Conservation (phyloP, 2,113 vertebrate genomes). For the Nothobranchius kuhntae region DNA sequence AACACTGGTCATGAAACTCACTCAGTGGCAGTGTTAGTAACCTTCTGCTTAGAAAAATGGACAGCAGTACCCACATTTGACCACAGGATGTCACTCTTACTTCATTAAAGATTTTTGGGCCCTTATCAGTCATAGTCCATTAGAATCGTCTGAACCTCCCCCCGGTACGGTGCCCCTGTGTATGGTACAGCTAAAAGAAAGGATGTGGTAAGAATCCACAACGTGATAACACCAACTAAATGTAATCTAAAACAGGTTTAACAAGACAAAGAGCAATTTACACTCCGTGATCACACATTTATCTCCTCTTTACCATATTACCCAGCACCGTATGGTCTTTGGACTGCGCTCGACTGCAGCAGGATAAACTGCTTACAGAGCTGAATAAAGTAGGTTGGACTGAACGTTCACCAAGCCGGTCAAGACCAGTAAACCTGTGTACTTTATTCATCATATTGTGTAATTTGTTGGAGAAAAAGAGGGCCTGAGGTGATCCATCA, state of each 20-base stretch:
- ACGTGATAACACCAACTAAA: no score
- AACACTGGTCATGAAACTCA: no score
- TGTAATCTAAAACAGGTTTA: no score
- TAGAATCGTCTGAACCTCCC: no score
- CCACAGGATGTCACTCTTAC: no score
- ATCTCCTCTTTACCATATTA: constrained; percentile 34
- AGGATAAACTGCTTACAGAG: constrained; percentile 27
- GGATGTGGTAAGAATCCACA: background rate
- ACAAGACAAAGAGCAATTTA: background rate
- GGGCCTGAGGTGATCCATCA: constrained; percentile 38
- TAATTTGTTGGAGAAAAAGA: constrained; percentile 25
- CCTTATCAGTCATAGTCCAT: no score
- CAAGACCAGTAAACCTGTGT: constrained; percentile 24
- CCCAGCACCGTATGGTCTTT: constrained; percentile 12
- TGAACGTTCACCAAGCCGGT: constrained; percentile 26
- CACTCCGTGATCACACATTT: constrained; percentile 12
- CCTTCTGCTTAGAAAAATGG: no score
- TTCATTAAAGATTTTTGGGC: no score
- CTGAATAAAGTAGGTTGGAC: constrained; percentile 22
- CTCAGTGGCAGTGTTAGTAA: no score
- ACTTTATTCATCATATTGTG: constrained; percentile 35
- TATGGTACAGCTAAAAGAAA: background rate
- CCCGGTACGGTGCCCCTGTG: no score
- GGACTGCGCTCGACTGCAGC: constrained; percentile 34
- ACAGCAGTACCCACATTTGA: no score